Conservation (phyloP, 2,113 vertebrate genomes). For the Heptranchias perlo region DNA sequence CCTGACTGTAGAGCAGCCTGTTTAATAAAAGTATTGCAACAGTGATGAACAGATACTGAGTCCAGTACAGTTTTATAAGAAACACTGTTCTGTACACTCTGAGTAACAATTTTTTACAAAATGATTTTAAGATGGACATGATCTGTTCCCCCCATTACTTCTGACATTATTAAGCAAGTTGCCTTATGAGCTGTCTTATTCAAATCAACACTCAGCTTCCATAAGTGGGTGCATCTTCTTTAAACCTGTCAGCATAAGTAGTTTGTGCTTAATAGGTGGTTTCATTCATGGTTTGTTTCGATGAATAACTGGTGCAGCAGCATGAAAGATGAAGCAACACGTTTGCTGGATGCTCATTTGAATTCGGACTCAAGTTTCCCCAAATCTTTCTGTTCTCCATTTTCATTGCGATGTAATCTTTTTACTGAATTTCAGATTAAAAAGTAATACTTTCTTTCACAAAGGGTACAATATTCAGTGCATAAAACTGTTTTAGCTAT, state of each 20-base stretch:
- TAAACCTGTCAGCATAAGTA: background rate
- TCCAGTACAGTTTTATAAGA: background rate
- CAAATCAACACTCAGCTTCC: background rate
- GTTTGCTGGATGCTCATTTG: background rate
- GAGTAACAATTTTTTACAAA: background rate
- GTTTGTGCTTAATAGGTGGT: background rate
- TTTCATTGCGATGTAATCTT: background rate
- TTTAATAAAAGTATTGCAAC: background rate
- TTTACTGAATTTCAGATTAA: background rate
- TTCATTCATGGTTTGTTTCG: background rate
- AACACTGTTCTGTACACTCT: background rate
- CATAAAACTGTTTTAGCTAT: background rate
- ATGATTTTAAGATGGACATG: background rate
- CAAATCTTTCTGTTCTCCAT: background rate
- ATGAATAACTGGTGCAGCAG: background rate
- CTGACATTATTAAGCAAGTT: constrained; percentile 20
- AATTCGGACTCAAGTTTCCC: background rate
- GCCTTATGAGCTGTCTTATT: constrained; percentile 4
- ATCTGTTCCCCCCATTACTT: background rate
- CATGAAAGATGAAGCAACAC: background rate
- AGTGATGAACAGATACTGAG: background rate
- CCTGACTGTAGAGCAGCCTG: background rate
- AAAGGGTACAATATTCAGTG: too few relatives aligned
- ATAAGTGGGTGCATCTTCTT: constrained; percentile 9
- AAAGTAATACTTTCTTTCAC: background rate